Evolutionary conservation across 1,140 invertebrate species (phyloP).

Genomic region (Arctopsyche grandis): DNA sequence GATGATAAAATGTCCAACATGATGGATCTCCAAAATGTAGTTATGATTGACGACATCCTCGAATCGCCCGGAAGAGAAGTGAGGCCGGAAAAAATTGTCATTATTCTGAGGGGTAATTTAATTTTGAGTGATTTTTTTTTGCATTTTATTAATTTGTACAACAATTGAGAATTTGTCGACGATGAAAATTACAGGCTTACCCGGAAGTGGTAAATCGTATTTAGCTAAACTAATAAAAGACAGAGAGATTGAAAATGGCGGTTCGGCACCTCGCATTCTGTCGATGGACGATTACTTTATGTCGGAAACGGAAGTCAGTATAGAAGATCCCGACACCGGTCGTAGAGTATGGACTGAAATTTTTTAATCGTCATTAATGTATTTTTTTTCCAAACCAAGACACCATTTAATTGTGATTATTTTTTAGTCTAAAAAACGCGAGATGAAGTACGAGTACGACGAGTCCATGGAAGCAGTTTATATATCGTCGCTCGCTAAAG

Average conservation of each 20-base stretch:
- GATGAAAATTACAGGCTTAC: constrained; percentile 70
- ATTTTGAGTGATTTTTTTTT: constrained; percentile 39
- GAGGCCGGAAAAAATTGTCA: constrained; percentile 84
- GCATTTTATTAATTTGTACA: constrained; percentile 18
- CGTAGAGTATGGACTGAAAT: constrained; percentile 73
- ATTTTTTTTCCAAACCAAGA: constrained; percentile 44
- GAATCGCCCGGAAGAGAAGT: constrained; percentile 76
- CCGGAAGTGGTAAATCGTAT: constrained; percentile 90
- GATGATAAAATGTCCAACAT: constrained; percentile 56
- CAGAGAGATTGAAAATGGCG: constrained; percentile 67
- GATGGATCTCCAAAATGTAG: constrained; percentile 60
- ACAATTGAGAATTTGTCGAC: neutral
- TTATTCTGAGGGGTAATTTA: constrained; percentile 83
- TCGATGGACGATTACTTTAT: constrained; percentile 97
- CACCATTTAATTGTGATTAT: neutral
- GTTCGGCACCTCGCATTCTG: constrained; percentile 84
- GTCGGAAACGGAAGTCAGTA: constrained; percentile 85
- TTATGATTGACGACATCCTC: constrained; percentile 87
- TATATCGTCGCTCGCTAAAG: constrained; percentile 83
- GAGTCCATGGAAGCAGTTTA: constrained; percentile 85
- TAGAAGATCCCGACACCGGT: constrained; percentile 81
- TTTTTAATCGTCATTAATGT: too few relatives aligned
- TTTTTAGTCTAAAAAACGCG: constrained; percentile 70
- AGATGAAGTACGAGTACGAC: constrained; percentile 93
- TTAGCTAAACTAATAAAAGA: constrained; percentile 88